Conservation (phyloP, 2,888 invertebrate genomes). For the Oligia strigilis region DNA sequence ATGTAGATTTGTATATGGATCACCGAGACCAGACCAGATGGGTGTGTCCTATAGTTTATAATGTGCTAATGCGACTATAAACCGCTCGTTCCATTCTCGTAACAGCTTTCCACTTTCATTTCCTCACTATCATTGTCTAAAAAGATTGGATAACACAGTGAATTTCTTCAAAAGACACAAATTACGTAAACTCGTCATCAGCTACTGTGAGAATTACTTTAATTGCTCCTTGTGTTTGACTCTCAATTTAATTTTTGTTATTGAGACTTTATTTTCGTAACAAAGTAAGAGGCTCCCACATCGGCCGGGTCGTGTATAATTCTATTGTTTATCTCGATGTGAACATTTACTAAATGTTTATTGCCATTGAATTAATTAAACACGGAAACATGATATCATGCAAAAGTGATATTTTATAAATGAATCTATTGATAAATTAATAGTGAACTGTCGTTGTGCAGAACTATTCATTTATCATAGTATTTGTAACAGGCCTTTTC, state of each 20-base stretch:
- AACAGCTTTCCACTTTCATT: slow-evolving; percentile 89
- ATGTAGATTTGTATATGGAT: slow-evolving; percentile 52
- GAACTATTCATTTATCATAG: slow-evolving; percentile 82
- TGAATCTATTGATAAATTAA: slow-evolving; percentile 78
- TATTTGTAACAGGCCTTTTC: slow-evolving; percentile 81
- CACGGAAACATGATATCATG: slow-evolving; percentile 75
- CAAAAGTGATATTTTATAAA: slow-evolving; percentile 71
- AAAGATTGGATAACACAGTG: slow-evolving; percentile 86
- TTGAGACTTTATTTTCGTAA: slow-evolving; percentile 82
- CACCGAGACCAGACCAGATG: slow-evolving; percentile 38
- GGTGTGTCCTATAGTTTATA: slow-evolving; percentile 36
- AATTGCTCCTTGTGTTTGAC: slow-evolving; percentile 82
- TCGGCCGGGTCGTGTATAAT: slow-evolving; percentile 61
- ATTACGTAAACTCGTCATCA: slow-evolving; percentile 84
- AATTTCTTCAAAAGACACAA: slow-evolving; percentile 84
- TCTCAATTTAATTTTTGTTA: slow-evolving; percentile 81
- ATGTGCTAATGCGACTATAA: slow-evolving; percentile 74
- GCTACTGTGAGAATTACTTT: slow-evolving; percentile 84
- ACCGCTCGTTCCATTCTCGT: slow-evolving; percentile 82
- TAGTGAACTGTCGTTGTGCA: slow-evolving; percentile 78
- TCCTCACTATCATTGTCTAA: slow-evolving; percentile 88
- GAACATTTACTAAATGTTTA: slow-evolving; percentile 66
- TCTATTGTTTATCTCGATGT: slow-evolving; percentile 68
- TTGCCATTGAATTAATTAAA: slow-evolving; percentile 68
- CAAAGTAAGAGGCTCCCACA: slow-evolving; percentile 81